These are phyloP conservation scores for Eremophila alpestris DNA, from an alignment of 2,797 vertebrate species.

Conservation along the genomic window DNA sequence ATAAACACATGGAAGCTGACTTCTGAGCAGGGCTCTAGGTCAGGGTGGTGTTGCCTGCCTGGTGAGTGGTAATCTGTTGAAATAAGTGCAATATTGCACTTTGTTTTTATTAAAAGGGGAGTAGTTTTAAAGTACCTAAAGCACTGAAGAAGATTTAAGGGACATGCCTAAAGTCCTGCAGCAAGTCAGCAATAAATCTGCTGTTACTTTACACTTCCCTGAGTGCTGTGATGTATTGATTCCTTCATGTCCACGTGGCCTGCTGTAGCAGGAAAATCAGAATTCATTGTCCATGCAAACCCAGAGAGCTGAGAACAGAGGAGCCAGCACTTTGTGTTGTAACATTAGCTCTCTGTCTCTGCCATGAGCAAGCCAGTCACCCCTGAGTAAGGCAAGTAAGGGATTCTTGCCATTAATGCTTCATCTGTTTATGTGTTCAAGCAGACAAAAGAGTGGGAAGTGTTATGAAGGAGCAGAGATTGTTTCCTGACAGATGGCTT, in stretches of 20 bases:
- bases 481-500: constrained; percentile 11
- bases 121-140: background rate
- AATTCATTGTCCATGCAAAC: constrained; percentile 16
- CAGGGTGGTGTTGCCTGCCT: background rate
- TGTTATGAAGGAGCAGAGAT: background rate
- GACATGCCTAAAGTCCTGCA: background rate
- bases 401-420: constrained; percentile 2
- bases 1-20: background rate
- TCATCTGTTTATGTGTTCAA: background rate
- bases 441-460: background rate
- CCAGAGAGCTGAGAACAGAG: background rate
- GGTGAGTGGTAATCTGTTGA: background rate
- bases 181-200: constrained; percentile 24
- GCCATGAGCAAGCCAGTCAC: background rate
- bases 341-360: background rate
- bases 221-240: background rate
- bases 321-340: constrained; percentile 5
- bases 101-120: background rate
- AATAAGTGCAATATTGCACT: background rate
- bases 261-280: background rate
- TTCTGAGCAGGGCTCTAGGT: background rate
- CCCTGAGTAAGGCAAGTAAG: background rate
- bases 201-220: background rate
- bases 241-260: background rate
- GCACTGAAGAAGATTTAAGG: background rate